phyloP scores from a whole-genome alignment of 2,888 invertebrate species.

The Phengaris alcon region DNA sequence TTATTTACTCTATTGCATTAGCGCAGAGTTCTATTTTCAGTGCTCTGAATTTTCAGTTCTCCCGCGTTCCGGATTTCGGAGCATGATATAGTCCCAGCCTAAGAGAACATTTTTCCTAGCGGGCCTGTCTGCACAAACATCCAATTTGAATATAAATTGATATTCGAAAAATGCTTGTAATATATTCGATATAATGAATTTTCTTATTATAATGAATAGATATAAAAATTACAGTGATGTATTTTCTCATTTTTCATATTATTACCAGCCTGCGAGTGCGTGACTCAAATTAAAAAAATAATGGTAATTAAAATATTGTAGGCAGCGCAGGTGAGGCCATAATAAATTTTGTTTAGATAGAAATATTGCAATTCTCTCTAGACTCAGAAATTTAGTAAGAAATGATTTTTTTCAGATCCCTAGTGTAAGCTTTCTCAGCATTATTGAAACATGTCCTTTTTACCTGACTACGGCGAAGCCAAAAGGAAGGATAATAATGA shows the following conservation, averaged over 20 bases:
- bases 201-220: no score
- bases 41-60: no score
- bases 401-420: not conserved
- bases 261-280: not conserved
- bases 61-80: no score
- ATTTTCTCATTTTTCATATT: slow-evolving; percentile 18
- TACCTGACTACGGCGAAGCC: no score
- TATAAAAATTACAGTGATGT: no score
- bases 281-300: slow-evolving; percentile 1
- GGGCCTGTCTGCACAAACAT: not conserved
- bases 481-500: no score
- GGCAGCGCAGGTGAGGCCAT: not conserved
- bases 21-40: no score
- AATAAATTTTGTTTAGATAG: not conserved
- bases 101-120: not conserved
- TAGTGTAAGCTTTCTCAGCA: not conserved
- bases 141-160: slow-evolving; percentile 1
- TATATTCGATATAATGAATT: not conserved
- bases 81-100: not conserved
- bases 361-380: slow-evolving; percentile 1
- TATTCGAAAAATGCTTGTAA: not conserved
- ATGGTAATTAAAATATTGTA: slow-evolving; percentile 6
- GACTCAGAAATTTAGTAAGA: not conserved
- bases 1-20: no score
- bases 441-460: slow-evolving; percentile 1